Base-by-base conservation (phyloP, 2,113 vertebrate species). In the Suncus etruscus region DNA sequence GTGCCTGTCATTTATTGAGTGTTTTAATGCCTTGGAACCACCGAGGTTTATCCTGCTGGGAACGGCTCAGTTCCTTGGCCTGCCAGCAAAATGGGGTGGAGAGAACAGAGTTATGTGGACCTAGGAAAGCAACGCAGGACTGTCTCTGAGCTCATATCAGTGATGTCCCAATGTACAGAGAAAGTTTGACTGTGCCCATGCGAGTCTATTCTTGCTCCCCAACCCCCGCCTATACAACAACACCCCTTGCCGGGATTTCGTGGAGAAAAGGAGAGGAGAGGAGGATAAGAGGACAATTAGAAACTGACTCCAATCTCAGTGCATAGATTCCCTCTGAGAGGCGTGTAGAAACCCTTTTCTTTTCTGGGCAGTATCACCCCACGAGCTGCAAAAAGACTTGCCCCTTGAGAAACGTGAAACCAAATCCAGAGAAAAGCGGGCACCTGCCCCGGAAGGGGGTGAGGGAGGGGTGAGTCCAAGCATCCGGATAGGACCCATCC, bases 121-220 rank as follows among this genome's bases (percentile, higher is more conserved):
- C 68, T 11, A 32, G 76, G 65, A 88, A 50, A 32, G 83, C 91
- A 87, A 65, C 65, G 11, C 11, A 22, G 81, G 39, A 51, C 73
- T 83, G 39, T 92, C 77, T 89, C 77, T 1, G 58, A 78, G 63
- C 76, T 70, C 72, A 65, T 68, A 68, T 25, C 29, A 61, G 90
- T 63, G 45, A 85, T 83, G 80, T 87, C 83, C 76, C 86, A 6
- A 20, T 58, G 29, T 86, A 85, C 6, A 76, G 87, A 89, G 93
- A 88, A 92, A 96, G 86, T 96, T 93, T 80, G 61, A 79, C 50
- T 77, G 83, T 72, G 51, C 83, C 81, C 29, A 65, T 61, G 86
- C 70, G 8, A 83, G 47, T 51, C 68, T 70, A 25, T 77, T 69
- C 45, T 82, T 51, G 79, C n/a, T 24, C 24, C 14, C 61, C 50